Evolutionary conservation across 2,888 invertebrate species (phyloP).

Genomic region (Gari tellinella): DNA sequence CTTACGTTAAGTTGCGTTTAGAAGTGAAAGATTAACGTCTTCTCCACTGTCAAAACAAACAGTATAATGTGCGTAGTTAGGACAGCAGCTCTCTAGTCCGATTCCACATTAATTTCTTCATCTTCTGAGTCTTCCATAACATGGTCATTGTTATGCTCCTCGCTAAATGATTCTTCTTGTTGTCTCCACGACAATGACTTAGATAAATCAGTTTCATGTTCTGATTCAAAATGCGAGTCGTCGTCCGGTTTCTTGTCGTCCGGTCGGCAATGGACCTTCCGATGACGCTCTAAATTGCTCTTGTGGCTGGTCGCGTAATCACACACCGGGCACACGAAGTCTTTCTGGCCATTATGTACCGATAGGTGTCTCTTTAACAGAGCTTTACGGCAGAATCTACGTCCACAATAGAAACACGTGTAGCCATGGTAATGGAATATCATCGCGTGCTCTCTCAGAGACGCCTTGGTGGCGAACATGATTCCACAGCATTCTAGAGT

Average conservation of each 20-base stretch:
- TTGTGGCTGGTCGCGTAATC: conserved; percentile 85
- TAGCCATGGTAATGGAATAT: conserved; percentile 85
- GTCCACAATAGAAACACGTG: conserved; percentile 84
- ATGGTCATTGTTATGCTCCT: conserved; percentile 42
- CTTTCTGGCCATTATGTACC: conserved; percentile 85
- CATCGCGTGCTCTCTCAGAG: conserved; percentile 84
- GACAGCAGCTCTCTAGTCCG: conserved; percentile 36
- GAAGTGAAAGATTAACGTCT: too few species aligned
- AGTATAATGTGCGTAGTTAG: too few species aligned
- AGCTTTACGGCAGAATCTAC: conserved; percentile 85
- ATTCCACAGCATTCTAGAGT: conserved; percentile 84
- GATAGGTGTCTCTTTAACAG: conserved; percentile 85
- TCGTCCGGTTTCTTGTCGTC: conserved; percentile 53
- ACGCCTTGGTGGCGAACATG: conserved; percentile 84
- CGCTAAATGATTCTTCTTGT: conserved; percentile 19
- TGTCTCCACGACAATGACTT: conserved; percentile 32
- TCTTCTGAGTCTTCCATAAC: conserved; percentile 61
- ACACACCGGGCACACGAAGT: conserved; percentile 84
- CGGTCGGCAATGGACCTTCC: conserved; percentile 81
- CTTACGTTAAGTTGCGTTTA: too few species aligned
- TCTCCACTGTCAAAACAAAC: too few species aligned
- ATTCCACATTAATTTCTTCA: conserved; percentile 70
- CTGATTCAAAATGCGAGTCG: conserved; percentile 14
- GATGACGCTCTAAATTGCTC: conserved; percentile 85
- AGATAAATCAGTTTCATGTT: neutral